These are phyloP conservation scores for Bubo scandiacus DNA, from an alignment of 2,113 vertebrate genomes.

Conservation along the genomic window DNA sequence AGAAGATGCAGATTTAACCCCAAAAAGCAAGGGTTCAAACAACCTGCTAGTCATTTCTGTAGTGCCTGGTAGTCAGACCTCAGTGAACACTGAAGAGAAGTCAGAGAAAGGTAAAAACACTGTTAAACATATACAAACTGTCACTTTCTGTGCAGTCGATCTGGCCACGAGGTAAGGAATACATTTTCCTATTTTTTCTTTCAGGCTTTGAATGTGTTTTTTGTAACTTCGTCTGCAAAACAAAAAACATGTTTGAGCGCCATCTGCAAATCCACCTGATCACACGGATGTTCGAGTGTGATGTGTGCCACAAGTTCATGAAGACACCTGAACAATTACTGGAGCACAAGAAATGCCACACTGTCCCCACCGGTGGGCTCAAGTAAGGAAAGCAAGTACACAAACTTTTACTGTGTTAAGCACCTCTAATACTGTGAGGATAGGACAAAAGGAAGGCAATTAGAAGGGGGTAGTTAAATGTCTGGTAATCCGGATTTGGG, in stretches of 20 bases:
- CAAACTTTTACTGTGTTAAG: conserved; percentile 85
- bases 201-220: conserved; percentile 98
- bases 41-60: conserved; percentile 91
- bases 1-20: conserved; percentile 87
- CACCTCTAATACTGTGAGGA: conserved; percentile 26
- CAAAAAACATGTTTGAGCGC: conserved; percentile 96
- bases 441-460: background rate
- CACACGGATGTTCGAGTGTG: conserved; percentile 98
- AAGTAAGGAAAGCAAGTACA: conserved; percentile 99
- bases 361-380: conserved; percentile 99
- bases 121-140: background rate
- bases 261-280: conserved; percentile 99
- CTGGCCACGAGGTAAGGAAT: background rate
- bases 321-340: conserved; percentile 98
- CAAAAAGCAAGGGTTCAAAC: conserved; percentile 86
- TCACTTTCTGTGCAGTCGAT: background rate
- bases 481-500: background rate
- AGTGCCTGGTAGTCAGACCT: conserved; percentile 85
- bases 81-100: conserved; percentile 89
- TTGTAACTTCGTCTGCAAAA: conserved; percentile 99
- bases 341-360: conserved; percentile 99
- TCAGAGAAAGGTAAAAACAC: conserved; percentile 89
- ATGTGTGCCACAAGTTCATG: conserved; percentile 99
- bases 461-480: background rate
- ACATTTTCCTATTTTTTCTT: background rate